phyloP scores from a whole-genome alignment of 2,797 vertebrate species.

The Macroramphosus scolopax region DNA sequence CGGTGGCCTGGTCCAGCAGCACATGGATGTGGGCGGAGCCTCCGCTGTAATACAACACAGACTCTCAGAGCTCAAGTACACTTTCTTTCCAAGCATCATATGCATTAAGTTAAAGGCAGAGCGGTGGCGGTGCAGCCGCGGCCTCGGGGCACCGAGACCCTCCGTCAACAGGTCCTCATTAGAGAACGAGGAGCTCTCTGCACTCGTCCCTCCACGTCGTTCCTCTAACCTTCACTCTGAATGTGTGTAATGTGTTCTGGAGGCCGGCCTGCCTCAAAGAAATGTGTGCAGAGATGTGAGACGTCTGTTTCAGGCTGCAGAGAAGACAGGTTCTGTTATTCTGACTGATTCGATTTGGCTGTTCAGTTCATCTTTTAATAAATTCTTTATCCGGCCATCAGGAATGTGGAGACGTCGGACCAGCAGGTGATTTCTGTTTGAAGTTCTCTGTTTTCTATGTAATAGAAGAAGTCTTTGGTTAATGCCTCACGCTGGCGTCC shows the following conservation, averaged over 20 bases:
- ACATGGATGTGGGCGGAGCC: constrained; percentile 31
- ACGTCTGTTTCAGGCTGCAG: constrained; percentile 10
- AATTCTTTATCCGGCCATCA: too few species aligned
- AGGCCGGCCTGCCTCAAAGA: too few species aligned
- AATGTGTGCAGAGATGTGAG: constrained; percentile 25
- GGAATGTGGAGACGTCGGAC: too few species aligned
- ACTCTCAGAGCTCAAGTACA: constrained; percentile 23
- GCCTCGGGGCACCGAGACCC: constrained; percentile 27
- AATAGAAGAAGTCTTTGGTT: too few species aligned
- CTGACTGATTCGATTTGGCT: too few species aligned
- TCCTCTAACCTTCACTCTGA: constrained; percentile 21
- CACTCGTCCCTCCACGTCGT: background rate
- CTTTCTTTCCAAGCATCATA: constrained; percentile 34
- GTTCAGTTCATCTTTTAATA: too few species aligned
- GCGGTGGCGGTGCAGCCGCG: constrained; percentile 15
- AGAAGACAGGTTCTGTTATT: too few species aligned
- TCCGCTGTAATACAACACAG: constrained; percentile 37
- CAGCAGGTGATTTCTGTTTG: too few species aligned
- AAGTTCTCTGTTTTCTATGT: too few species aligned
- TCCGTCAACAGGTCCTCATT: constrained; percentile 45
- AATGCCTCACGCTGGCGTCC: too few species aligned
- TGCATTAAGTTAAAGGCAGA: constrained; percentile 43
- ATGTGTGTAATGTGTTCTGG: too few species aligned
- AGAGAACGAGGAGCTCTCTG: constrained; percentile 22
- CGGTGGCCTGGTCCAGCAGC: constrained; percentile 14